A percentile compares a stretch with the other conserved stretches of the same genome.
Conservation (phyloP, 2,113 vertebrate species). For the Lichenostomus cassidix region DNA sequence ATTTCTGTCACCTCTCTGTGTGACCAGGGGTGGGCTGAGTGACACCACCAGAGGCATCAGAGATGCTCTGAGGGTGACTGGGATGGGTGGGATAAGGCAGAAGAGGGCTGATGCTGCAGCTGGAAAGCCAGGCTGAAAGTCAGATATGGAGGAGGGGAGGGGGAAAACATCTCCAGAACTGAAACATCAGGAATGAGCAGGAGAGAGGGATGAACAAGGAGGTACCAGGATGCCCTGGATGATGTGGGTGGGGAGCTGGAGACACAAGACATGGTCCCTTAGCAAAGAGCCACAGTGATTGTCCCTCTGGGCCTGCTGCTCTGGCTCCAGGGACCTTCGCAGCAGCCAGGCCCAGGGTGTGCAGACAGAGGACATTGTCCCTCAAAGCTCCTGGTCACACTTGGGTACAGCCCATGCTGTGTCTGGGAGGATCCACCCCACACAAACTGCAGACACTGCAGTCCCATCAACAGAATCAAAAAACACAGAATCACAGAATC, state of each 20-base stretch:
- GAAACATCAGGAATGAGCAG: background rate
- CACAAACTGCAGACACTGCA: rapidly evolving
- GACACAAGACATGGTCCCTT: background rate
- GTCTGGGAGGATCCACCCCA: background rate
- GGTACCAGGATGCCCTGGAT: background rate
- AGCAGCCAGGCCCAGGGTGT: background rate
- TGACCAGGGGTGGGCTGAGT: background rate
- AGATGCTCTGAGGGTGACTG: background rate
- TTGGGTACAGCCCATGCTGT: rapidly evolving
- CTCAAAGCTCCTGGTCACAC: background rate
- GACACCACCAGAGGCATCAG: background rate
- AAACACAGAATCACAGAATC: background rate
- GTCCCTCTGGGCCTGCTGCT: background rate
- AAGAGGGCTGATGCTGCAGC: background rate
- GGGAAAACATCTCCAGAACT: background rate
- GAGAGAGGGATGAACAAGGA: background rate
- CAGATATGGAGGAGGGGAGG: background rate
- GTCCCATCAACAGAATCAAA: background rate
- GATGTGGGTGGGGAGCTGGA: background rate
- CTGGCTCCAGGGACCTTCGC: background rate
- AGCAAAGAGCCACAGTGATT: background rate
- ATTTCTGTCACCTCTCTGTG: background rate
- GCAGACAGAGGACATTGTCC: background rate
- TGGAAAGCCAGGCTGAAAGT: background rate
- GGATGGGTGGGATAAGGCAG: background rate